phyloP scores from a whole-genome alignment of 2,797 vertebrate species.

The Naso thynnoides region DNA sequence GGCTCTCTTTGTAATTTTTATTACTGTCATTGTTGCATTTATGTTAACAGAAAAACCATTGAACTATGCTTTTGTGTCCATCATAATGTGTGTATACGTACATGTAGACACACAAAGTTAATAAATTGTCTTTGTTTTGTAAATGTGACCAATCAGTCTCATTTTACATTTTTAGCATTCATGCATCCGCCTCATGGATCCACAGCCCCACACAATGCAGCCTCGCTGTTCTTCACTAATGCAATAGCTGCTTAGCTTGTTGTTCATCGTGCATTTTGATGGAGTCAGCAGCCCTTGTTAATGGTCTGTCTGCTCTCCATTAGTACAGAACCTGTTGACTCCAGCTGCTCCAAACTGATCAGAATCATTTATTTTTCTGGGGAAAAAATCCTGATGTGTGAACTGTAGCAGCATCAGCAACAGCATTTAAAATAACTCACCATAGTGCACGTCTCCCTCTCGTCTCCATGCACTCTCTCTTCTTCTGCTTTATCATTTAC shows the following conservation, averaged over 20 bases:
- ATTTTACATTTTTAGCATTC: slow-evolving; percentile 30
- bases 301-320: slow-evolving; percentile 57
- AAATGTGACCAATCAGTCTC: slow-evolving; percentile 18
- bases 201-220: slow-evolving; percentile 28
- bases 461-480: slow-evolving; percentile 8
- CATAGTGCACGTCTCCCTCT: not conserved
- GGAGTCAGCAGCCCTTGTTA: slow-evolving; percentile 62
- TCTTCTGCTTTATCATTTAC: slow-evolving; percentile 17
- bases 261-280: slow-evolving; percentile 60
- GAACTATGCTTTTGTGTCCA: not conserved
- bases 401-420: slow-evolving; percentile 29
- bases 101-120: too few species aligned
- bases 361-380: not conserved
- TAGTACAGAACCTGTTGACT: slow-evolving; percentile 63
- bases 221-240: slow-evolving; percentile 41
- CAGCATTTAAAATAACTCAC: slow-evolving; percentile 24
- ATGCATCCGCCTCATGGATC: slow-evolving; percentile 10
- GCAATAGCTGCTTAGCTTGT: slow-evolving; percentile 55
- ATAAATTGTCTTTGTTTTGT: slow-evolving; percentile 11
- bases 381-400: slow-evolving; percentile 43
- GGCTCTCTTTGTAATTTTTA: slow-evolving; percentile 47
- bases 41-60: slow-evolving; percentile 50
- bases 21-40: slow-evolving; percentile 36
- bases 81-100: not conserved
- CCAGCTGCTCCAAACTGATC: slow-evolving; percentile 38